Base-by-base conservation (phyloP, 2,797 vertebrate genomes). In the Silurus lanzhouensis region DNA sequence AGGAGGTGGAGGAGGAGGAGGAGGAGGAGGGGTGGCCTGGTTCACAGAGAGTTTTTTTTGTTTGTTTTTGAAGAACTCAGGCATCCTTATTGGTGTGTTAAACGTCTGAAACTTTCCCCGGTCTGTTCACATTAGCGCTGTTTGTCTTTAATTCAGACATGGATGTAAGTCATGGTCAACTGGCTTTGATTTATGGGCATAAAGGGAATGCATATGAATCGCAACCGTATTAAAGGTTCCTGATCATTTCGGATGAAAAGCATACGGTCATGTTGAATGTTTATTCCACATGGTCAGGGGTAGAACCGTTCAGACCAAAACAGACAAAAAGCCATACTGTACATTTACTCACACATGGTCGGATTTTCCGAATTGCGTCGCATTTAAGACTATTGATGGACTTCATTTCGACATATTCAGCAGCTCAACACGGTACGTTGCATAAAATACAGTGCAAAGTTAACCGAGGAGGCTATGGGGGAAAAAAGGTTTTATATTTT, bases 241-340 rank as follows among this genome's bases (percentile, higher is more conserved):
- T 91, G 91, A 93, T 94, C 92, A 31, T 87, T 90, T 87, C 70
- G 89, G 90, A 94, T 93, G 92, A 94, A 93, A 94, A 90, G 68
- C 60, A 79, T 89, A 89, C 52, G 3, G 88, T 91, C 88, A 87
- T 84, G 17, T 81, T 72, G 88, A 88, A 90, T 88, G 87, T 81
- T 64, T 81, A 70, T 72, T 67, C 46, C 46, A 5, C 67, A 38
- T 52, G 38, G 48, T 58, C n/a, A 61, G 70, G 27, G 60, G 66
- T 61, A 14, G 44, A 81, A 78, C 14, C 15, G 22, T 64, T 61
- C 1, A 60, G n/a, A 48, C 2, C 60, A 55, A 67, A 64, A 81
- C n/a, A 46, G 10, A 55, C 14, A 68, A 38, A 52, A 66, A 52
- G 0, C 6, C 13, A 46, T 38, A 81, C 4, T 60, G 15, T 60